Conservation (phyloP, 2,888 invertebrate species). For the Pseudanteris insignis region DNA sequence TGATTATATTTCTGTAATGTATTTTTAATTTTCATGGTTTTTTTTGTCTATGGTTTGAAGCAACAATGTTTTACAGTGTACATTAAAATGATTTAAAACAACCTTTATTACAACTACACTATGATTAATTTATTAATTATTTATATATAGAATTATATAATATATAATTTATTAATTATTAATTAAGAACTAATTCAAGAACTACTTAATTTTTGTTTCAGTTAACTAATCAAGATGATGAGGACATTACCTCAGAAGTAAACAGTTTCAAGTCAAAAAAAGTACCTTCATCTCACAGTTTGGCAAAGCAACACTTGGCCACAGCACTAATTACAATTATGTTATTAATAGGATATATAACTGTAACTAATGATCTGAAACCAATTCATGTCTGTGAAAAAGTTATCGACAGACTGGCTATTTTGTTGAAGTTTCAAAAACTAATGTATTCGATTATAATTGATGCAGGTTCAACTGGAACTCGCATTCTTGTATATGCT, state of each 20-base stretch:
- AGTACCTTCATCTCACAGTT: slow-evolving; percentile 15
- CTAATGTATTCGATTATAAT: slow-evolving; percentile 86
- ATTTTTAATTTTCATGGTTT: too few relatives aligned
- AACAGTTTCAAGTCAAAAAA: slow-evolving; percentile 17
- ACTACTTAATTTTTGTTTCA: slow-evolving; percentile 11
- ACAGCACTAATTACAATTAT: slow-evolving; percentile 48
- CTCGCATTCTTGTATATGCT: slow-evolving; percentile 83
- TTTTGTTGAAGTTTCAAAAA: slow-evolving; percentile 76
- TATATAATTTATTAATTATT: too few relatives aligned
- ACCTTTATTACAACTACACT: too few relatives aligned
- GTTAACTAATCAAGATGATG: slow-evolving; percentile 22
- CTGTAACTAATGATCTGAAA: slow-evolving; percentile 54
- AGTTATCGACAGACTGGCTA: slow-evolving; percentile 78
- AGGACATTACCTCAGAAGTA: not conserved
- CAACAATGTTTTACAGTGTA: too few relatives aligned
- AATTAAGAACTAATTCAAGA: too few relatives aligned
- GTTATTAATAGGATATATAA: slow-evolving; percentile 57
- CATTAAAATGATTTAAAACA: too few relatives aligned
- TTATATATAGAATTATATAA: too few relatives aligned
- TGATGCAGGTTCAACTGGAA: slow-evolving; percentile 94
- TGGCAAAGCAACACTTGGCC: slow-evolving; percentile 49
- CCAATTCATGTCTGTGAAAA: slow-evolving; percentile 56
- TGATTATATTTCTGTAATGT: too few relatives aligned
- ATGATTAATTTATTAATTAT: too few relatives aligned
- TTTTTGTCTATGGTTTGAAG: too few relatives aligned